Evolutionary conservation across 2,888 invertebrate species (phyloP), one percentile per base, ranked within the genome.

Genomic region (Drosophila niveifrons): DNA sequence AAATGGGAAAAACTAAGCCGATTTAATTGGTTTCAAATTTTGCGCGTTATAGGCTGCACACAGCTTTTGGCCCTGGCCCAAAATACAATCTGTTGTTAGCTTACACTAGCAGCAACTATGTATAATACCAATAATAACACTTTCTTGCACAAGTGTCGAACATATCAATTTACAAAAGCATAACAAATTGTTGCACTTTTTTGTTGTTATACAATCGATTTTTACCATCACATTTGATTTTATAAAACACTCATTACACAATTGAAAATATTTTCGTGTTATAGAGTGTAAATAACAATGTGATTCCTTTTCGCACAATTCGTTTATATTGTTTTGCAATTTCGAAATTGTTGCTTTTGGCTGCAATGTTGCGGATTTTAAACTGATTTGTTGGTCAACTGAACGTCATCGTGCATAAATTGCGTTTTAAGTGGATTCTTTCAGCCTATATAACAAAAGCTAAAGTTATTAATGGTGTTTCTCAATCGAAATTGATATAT

Each of bases 1-100:
- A 46, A 46, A 34, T 23, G 50, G 36, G 17, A 51, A 67, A 47
- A 58, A 78, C 70, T 73, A 70, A 77, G 68, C 67, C 75, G 70
- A 66, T 80, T 80, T 72, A 78, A 75, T 80, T 78, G 75, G 80
- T 63, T 66, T 72, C 39, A 67, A 78, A 66, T 73, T 56, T 58
- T 36, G 4, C 28, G 17, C 28, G 28, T 17, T 17, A 23, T 46
- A 34, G 56, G 29, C n/a, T n/a, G n/a, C 48, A 63, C 36, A 39
- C 10, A 28, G 28, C 36, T 47, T 48, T 10, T n/a, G 29, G 41
- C 3, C 7, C 28, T 58, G 55, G 55, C 11, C 34, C 3, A 18
- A 28, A 41, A 39, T 48, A 15, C n/a, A 48, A 28, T 39, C 29
- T 44, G 51, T 50, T 51, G 41, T 18, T 17, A 34, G 34, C 34